phyloP scores from a whole-genome alignment of 2,888 invertebrate species.

The Agrenia bidenticulata region DNA sequence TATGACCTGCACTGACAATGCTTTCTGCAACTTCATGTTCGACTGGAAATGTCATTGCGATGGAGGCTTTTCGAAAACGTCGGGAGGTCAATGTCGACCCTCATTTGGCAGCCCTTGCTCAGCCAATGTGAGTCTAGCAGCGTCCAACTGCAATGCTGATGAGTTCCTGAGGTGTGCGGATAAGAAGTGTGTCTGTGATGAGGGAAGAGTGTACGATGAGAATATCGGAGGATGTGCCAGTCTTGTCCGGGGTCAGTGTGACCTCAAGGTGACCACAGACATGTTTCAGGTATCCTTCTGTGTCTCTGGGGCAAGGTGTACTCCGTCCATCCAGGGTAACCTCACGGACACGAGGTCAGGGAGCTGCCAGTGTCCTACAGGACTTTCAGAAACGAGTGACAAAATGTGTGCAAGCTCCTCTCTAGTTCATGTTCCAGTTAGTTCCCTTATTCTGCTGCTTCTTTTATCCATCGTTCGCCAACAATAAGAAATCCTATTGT shows the following conservation, averaged over 20 bases:
- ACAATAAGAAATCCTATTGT: too few relatives aligned
- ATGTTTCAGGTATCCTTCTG: too few relatives aligned
- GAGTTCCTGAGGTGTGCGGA: slow-evolving; percentile 7
- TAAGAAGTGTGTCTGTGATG: slow-evolving; percentile 5
- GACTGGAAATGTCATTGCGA: slow-evolving; percentile 18
- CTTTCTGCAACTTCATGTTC: slow-evolving; percentile 1
- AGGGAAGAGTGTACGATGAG: background rate
- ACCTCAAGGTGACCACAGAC: too few relatives aligned
- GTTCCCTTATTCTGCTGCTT: too few relatives aligned
- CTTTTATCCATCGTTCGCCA: too few relatives aligned
- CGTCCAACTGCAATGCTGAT: slow-evolving; percentile 10
- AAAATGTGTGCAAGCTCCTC: too few relatives aligned
- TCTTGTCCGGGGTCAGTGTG: background rate
- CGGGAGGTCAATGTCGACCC: slow-evolving; percentile 4
- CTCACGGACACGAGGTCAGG: too few relatives aligned
- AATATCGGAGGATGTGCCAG: background rate
- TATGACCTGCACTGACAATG: slow-evolving; percentile 18
- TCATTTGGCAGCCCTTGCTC: background rate
- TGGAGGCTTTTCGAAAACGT: background rate
- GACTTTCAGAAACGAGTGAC: too few relatives aligned
- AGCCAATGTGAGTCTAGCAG: background rate
- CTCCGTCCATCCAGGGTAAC: too few relatives aligned
- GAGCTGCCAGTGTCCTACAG: too few relatives aligned
- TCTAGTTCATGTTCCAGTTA: too few relatives aligned
- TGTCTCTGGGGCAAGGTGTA: too few relatives aligned